Percentiles rank a stretch among this genome's conserved stretches.
These are phyloP conservation scores for Tuta absoluta DNA, from an alignment of 2,888 invertebrate genomes.

Conservation along the genomic window DNA sequence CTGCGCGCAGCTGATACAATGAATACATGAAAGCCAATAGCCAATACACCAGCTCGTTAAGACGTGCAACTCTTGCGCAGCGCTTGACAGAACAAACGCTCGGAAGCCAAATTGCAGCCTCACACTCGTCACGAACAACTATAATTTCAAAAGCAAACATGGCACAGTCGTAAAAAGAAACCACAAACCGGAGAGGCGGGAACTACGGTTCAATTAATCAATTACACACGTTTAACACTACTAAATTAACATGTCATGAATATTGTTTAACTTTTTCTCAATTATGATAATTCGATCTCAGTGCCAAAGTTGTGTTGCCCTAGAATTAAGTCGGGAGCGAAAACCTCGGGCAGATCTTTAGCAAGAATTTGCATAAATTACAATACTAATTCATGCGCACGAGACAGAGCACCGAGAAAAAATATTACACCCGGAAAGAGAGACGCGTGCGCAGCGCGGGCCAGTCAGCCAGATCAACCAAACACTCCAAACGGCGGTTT, in stretches of 20 bases:
- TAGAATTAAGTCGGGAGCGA: slow-evolving; percentile 68
- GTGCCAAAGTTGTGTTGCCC: slow-evolving; percentile 57
- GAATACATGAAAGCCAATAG: slow-evolving; percentile 26
- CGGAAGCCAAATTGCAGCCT: slow-evolving; percentile 17
- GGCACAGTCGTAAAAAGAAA: slow-evolving; percentile 45
- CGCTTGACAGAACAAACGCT: slow-evolving; percentile 15
- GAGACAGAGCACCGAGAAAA: slow-evolving; percentile 47
- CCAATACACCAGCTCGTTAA: slow-evolving; percentile 14
- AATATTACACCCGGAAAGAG: slow-evolving; percentile 55
- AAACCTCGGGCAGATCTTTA: slow-evolving; percentile 63
- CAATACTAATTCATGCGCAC: slow-evolving; percentile 61
- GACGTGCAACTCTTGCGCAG: background rate
- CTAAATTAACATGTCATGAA: slow-evolving; percentile 77
- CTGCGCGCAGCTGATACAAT: slow-evolving; percentile 17
- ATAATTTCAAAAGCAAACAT: slow-evolving; percentile 42
- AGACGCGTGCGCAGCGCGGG: slow-evolving; percentile 35
- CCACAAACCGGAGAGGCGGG: slow-evolving; percentile 45
- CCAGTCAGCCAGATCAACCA: slow-evolving; percentile 24
- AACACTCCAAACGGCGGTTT: slow-evolving; percentile 42
- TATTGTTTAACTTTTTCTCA: slow-evolving; percentile 75
- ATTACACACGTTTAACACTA: slow-evolving; percentile 70
- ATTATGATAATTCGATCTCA: slow-evolving; percentile 63
- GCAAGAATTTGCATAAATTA: slow-evolving; percentile 71
- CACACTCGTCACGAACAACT: slow-evolving; percentile 29
- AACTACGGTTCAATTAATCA: slow-evolving; percentile 53